phyloP scores from a whole-genome alignment of 2,797 vertebrate genomes.

The Merluccius polli region DNA sequence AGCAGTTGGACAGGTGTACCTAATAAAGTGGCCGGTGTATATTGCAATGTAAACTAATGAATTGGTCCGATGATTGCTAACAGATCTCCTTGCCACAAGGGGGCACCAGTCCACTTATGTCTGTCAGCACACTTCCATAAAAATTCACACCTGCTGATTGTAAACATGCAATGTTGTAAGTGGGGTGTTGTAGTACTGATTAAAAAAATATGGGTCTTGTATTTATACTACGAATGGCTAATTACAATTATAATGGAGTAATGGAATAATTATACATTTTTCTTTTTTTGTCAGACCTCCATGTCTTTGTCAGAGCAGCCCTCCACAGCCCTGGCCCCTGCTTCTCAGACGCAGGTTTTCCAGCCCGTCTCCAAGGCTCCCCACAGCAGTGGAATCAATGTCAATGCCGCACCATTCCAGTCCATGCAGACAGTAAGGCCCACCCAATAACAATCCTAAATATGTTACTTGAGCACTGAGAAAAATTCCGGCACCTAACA shows the following conservation, averaged over 20 bases:
- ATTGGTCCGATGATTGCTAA: too few species aligned
- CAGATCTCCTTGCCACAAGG: not conserved
- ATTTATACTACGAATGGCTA: not conserved
- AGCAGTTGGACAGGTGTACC: too few species aligned
- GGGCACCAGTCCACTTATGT: not conserved
- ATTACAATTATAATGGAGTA: not conserved
- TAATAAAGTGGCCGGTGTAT: too few species aligned
- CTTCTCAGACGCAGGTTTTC: constrained; percentile 90
- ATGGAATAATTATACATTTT: too few species aligned
- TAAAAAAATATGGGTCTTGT: not conserved
- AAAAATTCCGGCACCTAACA: constrained; percentile 13
- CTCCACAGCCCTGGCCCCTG: constrained; percentile 80
- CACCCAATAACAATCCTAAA: not conserved
- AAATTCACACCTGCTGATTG: not conserved
- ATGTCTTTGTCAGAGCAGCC: constrained; percentile 88
- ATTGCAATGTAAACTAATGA: not conserved
- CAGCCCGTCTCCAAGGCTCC: constrained; percentile 91
- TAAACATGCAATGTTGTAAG: not conserved
- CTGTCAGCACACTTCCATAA: not conserved
- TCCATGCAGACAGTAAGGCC: constrained; percentile 94
- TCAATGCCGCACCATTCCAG: constrained; percentile 99
- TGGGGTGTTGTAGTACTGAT: not conserved
- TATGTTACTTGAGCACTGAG: not conserved
- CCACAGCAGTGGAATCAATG: constrained; percentile 95
- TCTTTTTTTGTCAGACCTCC: constrained; percentile 75